A percentile compares a stretch with the other conserved stretches of the same genome.
phyloP scores from a whole-genome alignment of 2,888 invertebrate genomes.

The Copidosoma aretas region DNA sequence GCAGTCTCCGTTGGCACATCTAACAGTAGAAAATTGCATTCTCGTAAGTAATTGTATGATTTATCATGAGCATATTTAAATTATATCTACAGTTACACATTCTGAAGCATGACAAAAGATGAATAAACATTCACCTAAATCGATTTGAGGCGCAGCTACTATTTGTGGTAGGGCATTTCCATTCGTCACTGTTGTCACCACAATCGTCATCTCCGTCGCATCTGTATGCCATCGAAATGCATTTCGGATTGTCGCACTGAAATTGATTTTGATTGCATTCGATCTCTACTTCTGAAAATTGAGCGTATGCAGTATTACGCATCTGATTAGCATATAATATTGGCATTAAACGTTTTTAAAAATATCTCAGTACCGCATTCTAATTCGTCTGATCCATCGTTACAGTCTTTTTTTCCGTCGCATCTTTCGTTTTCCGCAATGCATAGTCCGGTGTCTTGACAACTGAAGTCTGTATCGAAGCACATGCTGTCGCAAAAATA shows the following conservation, averaged over 20 bases:
- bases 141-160: slow-evolving; percentile 70
- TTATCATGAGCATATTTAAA: not conserved
- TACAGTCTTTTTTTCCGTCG: slow-evolving; percentile 82
- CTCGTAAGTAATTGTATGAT: not conserved
- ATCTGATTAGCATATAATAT: no score
- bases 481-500: slow-evolving; percentile 64
- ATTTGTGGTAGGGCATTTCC: slow-evolving; percentile 72
- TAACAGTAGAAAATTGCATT: slow-evolving; percentile 50
- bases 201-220: slow-evolving; percentile 89
- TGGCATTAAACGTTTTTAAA: not conserved
- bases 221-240: slow-evolving; percentile 76
- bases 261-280: slow-evolving; percentile 77
- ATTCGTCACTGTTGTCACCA: slow-evolving; percentile 87
- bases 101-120: no score
- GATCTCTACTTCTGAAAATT: slow-evolving; percentile 49
- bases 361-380: slow-evolving; percentile 68
- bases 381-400: slow-evolving; percentile 78
- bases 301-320: not conserved
- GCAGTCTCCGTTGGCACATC: slow-evolving; percentile 79
- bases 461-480: slow-evolving; percentile 75
- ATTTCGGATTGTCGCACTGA: slow-evolving; percentile 73
- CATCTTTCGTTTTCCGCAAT: slow-evolving; percentile 78
- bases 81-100: no score
- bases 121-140: slow-evolving; percentile 67
- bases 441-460: slow-evolving; percentile 76